Evolutionary conservation across 2,888 invertebrate genomes (phyloP).

Genomic region (Congeria kusceri): DNA sequence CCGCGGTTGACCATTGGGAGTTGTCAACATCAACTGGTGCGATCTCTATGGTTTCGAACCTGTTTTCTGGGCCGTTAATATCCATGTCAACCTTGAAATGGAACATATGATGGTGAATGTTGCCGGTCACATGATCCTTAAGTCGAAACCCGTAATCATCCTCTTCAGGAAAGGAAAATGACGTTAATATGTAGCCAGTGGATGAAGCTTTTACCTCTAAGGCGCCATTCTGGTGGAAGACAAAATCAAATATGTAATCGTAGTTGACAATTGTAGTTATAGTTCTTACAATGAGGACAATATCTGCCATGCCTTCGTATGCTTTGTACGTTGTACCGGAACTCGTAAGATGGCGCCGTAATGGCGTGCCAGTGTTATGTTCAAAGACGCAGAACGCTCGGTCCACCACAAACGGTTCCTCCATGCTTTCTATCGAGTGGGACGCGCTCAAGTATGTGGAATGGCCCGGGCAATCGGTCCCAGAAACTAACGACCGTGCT

Average conservation of each 20-base stretch:
- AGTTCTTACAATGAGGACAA: conserved; percentile 71
- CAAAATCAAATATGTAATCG: conserved; percentile 80
- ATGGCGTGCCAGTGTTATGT: conserved; percentile 74
- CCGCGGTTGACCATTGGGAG: conserved; percentile 41
- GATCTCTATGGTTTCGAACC: conserved; percentile 79
- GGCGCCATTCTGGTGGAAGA: conserved; percentile 80
- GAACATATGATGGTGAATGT: conserved; percentile 79
- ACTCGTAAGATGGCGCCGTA: conserved; percentile 73
- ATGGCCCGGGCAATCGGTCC: conserved; percentile 79
- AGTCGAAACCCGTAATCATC: conserved; percentile 71
- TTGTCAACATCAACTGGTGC: conserved; percentile 58
- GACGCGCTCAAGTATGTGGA: conserved; percentile 71
- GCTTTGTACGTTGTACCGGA: conserved; percentile 43
- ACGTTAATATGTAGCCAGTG: conserved; percentile 78
- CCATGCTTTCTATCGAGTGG: conserved; percentile 53
- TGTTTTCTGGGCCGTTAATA: conserved; percentile 75
- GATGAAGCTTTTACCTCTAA: conserved; percentile 71
- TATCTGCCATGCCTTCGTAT: conserved; percentile 76
- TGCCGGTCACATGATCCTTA: conserved; percentile 69
- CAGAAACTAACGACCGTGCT: conserved; percentile 72
- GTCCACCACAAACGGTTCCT: conserved; percentile 40
- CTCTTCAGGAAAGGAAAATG: conserved; percentile 54
- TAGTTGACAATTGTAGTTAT: conserved; percentile 77
- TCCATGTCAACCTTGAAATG: conserved; percentile 77
- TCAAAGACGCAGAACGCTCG: conserved; percentile 80